Percentiles rank a stretch among this genome's conserved stretches.
Conservation (phyloP, 2,797 vertebrate species). For the Semaprochilodus insignis region DNA sequence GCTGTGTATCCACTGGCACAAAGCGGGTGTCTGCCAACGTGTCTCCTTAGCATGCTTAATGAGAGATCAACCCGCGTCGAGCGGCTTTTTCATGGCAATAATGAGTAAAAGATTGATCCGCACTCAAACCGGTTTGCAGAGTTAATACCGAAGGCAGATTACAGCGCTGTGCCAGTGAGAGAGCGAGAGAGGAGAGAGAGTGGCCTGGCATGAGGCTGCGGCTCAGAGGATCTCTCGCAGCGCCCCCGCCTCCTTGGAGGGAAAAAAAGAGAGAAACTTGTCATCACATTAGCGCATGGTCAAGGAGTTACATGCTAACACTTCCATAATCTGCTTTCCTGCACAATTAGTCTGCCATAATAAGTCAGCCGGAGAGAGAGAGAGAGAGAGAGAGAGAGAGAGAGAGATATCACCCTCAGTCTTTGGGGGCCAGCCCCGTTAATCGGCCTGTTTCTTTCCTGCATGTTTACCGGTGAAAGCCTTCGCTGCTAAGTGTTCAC, state of each 20-base stretch:
- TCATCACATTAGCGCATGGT: slow-evolving; percentile 88
- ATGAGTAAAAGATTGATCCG: slow-evolving; percentile 85
- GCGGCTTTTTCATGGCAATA: slow-evolving; percentile 84
- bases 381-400: slow-evolving; percentile 18
- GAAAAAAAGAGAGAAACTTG: slow-evolving; percentile 70
- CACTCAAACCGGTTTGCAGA: slow-evolving; percentile 84
- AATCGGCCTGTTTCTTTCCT: slow-evolving; percentile 58
- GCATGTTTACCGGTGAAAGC: slow-evolving; percentile 54
- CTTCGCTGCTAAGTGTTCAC: slow-evolving; percentile 59
- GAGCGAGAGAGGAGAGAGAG: slow-evolving; percentile 55
- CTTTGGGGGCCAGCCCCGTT: slow-evolving; percentile 69
- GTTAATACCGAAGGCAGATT: slow-evolving; percentile 87
- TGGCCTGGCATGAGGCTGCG: slow-evolving; percentile 79
- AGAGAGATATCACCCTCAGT: slow-evolving; percentile 60
- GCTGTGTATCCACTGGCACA: slow-evolving; percentile 76
- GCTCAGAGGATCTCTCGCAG: slow-evolving; percentile 47
- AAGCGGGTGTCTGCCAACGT: slow-evolving; percentile 74
- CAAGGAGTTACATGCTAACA: slow-evolving; percentile 83
- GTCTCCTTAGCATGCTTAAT: slow-evolving; percentile 84
- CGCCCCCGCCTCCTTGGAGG: not conserved
- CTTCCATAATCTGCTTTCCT: slow-evolving; percentile 86
- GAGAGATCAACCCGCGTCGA: slow-evolving; percentile 82
- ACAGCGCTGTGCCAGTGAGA: slow-evolving; percentile 76
- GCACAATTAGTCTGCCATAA: slow-evolving; percentile 82
- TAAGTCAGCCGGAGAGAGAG: slow-evolving; percentile 32